phyloP scores from a whole-genome alignment of 2,113 vertebrate genomes.

The Asarcornis scutulata region DNA sequence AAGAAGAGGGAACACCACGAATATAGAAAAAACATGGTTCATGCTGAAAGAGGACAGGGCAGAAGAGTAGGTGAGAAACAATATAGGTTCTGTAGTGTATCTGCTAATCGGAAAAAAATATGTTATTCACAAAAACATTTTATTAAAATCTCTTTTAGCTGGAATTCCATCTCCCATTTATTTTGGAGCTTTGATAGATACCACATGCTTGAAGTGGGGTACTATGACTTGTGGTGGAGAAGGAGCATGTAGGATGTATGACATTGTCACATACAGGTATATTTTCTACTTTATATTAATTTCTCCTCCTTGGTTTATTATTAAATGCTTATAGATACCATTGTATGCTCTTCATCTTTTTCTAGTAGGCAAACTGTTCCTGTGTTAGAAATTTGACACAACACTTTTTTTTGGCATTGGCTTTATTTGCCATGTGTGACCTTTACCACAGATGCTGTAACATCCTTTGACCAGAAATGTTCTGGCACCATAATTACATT shows the following conservation, averaged over 20 bases:
- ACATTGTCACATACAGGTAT: constrained; percentile 84
- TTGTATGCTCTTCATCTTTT: neutral
- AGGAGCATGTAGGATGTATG: constrained; percentile 87
- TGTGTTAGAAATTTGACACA: neutral
- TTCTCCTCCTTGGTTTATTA: neutral
- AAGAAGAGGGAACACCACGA: neutral
- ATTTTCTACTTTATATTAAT: neutral
- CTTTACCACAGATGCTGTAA: neutral
- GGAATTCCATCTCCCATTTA: constrained; percentile 94
- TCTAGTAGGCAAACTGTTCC: neutral
- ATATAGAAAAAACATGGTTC: neutral
- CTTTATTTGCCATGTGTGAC: neutral
- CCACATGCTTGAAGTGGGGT: constrained; percentile 93
- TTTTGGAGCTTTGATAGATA: constrained; percentile 92
- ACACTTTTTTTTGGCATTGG: neutral
- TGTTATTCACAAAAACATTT: neutral
- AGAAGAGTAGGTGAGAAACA: neutral
- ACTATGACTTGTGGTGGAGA: constrained; percentile 81
- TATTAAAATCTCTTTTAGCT: constrained; percentile 73
- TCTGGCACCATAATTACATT: neutral
- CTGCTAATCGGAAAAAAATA: neutral
- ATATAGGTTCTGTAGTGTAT: neutral
- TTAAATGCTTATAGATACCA: neutral
- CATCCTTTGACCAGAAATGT: neutral
- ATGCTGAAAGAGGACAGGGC: neutral